A percentile compares a stretch with the other conserved stretches of the same genome.
Conservation (phyloP, 1,140 invertebrate species). For the Planococcus citri region DNA sequence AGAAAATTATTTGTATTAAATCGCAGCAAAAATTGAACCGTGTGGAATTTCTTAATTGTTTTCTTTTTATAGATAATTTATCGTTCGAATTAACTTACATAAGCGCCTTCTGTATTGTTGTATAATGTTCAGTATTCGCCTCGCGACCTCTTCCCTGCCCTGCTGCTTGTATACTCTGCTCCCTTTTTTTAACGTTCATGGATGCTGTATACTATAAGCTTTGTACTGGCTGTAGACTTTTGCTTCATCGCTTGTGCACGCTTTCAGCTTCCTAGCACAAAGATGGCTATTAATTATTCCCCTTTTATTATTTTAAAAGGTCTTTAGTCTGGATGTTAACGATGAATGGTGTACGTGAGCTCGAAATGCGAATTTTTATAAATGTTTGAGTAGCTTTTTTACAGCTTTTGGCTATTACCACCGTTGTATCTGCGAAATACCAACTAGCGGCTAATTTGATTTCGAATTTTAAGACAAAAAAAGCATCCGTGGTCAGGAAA, state of each 20-base stretch:
- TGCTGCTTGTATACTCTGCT: too few species aligned
- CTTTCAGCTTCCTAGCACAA: background rate
- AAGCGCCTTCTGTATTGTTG: background rate
- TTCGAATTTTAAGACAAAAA: too few species aligned
- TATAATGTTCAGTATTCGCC: background rate
- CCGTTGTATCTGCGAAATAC: too few species aligned
- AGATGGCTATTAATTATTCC: background rate
- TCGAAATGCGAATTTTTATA: too few species aligned
- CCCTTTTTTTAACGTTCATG: too few species aligned
- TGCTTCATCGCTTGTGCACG: background rate
- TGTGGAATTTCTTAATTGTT: background rate
- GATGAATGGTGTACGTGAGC: background rate
- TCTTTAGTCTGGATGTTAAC: background rate
- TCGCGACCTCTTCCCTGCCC: too few species aligned
- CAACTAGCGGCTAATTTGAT: too few species aligned
- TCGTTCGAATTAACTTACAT: background rate
- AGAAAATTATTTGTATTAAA: too few species aligned
- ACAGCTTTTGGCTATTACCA: too few species aligned
- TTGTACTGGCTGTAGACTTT: background rate
- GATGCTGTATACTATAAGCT: too few species aligned
- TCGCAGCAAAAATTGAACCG: background rate
- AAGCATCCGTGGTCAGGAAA: too few species aligned
- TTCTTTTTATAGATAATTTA: constrained; percentile 2
- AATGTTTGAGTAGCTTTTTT: too few species aligned
- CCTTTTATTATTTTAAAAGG: background rate